Conservation (phyloP, 1,140 invertebrate species). For the Pararge aegeria region DNA sequence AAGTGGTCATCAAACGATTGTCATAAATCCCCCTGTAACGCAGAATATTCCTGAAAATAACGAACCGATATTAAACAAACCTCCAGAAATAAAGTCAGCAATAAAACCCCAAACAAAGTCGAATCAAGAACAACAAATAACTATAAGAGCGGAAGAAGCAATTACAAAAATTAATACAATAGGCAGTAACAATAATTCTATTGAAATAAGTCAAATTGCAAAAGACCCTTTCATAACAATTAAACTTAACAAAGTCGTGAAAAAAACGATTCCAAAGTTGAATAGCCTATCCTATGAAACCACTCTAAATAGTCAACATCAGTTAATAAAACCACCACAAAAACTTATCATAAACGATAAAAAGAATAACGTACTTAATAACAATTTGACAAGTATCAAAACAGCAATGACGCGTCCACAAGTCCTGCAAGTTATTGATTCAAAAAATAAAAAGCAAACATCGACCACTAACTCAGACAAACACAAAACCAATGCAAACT, state of each 20-base stretch:
- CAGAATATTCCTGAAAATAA: constrained; percentile 30
- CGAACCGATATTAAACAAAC: neutral
- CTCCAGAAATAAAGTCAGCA: neutral
- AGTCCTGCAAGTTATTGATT: constrained; percentile 80
- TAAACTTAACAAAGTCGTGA: constrained; percentile 72
- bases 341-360: constrained; percentile 72
- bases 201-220: constrained; percentile 8
- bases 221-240: constrained; percentile 71
- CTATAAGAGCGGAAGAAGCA: neutral
- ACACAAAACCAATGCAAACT: constrained; percentile 21
- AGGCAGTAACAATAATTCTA: constrained; percentile 21
- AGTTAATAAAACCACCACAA: constrained; percentile 63
- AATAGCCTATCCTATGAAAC: constrained; percentile 62
- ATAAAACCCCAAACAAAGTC: neutral
- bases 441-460: constrained; percentile 54
- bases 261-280: constrained; percentile 66
- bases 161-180: neutral
- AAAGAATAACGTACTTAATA: constrained; percentile 35
- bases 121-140: neutral
- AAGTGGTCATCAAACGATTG: constrained; percentile 78
- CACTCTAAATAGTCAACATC: constrained; percentile 47
- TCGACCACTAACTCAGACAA: constrained; percentile 26
- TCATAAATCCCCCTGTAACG: constrained; percentile 68
- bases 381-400: constrained; percentile 43
- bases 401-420: constrained; percentile 79